These are phyloP conservation scores for Gallinago undulata DNA, from an alignment of 2,113 vertebrate species.

Conservation along the genomic window DNA sequence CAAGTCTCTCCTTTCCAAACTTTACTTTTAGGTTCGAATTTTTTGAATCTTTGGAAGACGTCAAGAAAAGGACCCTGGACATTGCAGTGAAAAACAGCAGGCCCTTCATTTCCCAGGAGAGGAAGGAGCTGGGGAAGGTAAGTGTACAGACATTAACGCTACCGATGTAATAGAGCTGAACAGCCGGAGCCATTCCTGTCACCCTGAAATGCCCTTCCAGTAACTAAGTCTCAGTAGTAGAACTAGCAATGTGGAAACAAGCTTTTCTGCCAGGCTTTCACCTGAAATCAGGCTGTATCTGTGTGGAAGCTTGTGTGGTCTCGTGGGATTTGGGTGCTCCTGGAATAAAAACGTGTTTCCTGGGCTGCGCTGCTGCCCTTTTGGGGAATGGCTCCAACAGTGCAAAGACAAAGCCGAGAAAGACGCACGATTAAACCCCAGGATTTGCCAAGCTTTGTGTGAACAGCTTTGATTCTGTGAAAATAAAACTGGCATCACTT, in stretches of 20 bases:
- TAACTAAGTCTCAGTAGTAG: not conserved
- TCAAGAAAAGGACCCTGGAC: conserved; percentile 84
- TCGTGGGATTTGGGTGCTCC: not conserved
- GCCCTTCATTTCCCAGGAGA: conserved; percentile 84
- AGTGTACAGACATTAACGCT: not conserved
- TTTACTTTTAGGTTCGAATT: conserved; percentile 86
- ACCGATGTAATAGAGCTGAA: not conserved
- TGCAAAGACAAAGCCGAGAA: fast-evolving
- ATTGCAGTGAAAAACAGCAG: conserved; percentile 90
- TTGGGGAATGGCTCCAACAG: not conserved
- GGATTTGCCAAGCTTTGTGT: not conserved
- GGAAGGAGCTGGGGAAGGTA: conserved; percentile 92
- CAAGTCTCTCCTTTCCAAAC: not conserved
- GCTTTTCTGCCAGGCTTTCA: not conserved
- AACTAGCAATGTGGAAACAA: not conserved
- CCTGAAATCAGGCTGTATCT: not conserved
- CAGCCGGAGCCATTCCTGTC: not conserved
- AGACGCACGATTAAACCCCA: fast-evolving
- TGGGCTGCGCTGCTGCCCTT: fast-evolving
- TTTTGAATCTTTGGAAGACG: conserved; percentile 82
- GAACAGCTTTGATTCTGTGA: not conserved
- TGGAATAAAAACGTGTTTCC: not conserved
- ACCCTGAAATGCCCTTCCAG: not conserved
- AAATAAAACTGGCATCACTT: not conserved
- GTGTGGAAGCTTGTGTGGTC: not conserved